These are phyloP conservation scores for Sphaeramia orbicularis DNA, from an alignment of 2,797 vertebrate genomes.

Conservation along the genomic window DNA sequence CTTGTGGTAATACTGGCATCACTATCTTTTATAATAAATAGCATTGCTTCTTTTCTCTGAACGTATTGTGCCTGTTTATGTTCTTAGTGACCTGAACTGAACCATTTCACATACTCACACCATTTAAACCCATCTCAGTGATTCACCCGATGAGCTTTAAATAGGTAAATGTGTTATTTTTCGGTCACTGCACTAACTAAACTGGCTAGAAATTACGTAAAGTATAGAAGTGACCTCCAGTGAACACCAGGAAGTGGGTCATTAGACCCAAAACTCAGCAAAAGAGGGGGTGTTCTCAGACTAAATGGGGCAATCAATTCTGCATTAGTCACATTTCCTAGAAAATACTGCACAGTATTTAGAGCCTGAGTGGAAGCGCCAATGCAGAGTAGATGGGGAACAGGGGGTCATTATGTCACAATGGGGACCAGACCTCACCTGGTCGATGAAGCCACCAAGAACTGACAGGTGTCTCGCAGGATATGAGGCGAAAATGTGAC, in stretches of 20 bases:
- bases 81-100: too few relatives aligned
- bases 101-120: not conserved
- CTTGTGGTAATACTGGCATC: too few relatives aligned
- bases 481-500: constrained; percentile 96
- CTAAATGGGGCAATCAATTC: constrained; percentile 79
- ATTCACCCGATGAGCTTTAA: constrained; percentile 29
- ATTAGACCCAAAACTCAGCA: constrained; percentile 67
- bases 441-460: constrained; percentile 92
- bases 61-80: too few relatives aligned
- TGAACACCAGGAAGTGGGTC: constrained; percentile 70
- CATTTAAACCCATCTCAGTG: constrained; percentile 8
- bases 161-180: constrained; percentile 26
- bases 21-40: too few relatives aligned
- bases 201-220: constrained; percentile 49
- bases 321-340: constrained; percentile 67
- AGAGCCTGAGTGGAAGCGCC: constrained; percentile 23
- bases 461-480: constrained; percentile 91
- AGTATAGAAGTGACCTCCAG: constrained; percentile 63
- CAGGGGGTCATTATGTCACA: constrained; percentile 35
- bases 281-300: constrained; percentile 58
- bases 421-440: constrained; percentile 83
- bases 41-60: too few relatives aligned
- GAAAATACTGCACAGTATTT: constrained; percentile 49
- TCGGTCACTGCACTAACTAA: constrained; percentile 42
- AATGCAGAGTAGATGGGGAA: constrained; percentile 9